Evolutionary conservation across 2,797 vertebrate genomes (phyloP), one percentile per base, ranked within the genome.

Genomic region (Dipus sagitta): DNA sequence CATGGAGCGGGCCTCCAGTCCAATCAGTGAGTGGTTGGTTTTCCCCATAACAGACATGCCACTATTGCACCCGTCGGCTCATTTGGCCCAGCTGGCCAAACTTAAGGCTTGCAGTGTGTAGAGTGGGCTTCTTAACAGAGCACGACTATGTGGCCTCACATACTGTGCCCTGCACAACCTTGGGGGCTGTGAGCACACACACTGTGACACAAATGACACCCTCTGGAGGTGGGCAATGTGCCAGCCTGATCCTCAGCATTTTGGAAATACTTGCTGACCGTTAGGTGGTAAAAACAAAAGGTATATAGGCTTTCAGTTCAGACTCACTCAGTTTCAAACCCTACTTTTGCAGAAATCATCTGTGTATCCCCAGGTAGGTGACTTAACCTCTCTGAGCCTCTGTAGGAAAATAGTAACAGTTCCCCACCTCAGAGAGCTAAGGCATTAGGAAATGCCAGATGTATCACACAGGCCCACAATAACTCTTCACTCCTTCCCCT

Each of bases 341-440:
- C 68, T 77, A 42, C 58, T 72, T 92, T 84, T 75, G 72, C 74
- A 47, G 77, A 62, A 78, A 42, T 7, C 24, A 34, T 52, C 54
- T 84, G 30, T 78, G 52, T 17, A 32, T 38, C 91, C 64, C 15
- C 30, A 21, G 70, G 30, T 68, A 89, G 86, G 26, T 47, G 72
- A 23, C 42, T 81, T 86, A 68, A 85, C 64, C 65, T 91, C 86
- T 78, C 74, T 91, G 70, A 86, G 82, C 74, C 64, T 77, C 74
- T 72, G 26, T 62, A 64, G 9, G 34, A 67, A 80, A 65, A 77
- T 1, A 20, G 84, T 58, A 74, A 47, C 21, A 68, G 17, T 32
- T 38, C n/a, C 26, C 77, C 26, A 13, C 74, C 64, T 76, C 81
- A 30, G 47, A 26, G 32, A 83, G 24, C 38, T 79, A 60, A 79